Evolutionary conservation across 2,797 vertebrate genomes (phyloP), one percentile per base, ranked within the genome.

Genomic region (Furcifer pardalis): DNA sequence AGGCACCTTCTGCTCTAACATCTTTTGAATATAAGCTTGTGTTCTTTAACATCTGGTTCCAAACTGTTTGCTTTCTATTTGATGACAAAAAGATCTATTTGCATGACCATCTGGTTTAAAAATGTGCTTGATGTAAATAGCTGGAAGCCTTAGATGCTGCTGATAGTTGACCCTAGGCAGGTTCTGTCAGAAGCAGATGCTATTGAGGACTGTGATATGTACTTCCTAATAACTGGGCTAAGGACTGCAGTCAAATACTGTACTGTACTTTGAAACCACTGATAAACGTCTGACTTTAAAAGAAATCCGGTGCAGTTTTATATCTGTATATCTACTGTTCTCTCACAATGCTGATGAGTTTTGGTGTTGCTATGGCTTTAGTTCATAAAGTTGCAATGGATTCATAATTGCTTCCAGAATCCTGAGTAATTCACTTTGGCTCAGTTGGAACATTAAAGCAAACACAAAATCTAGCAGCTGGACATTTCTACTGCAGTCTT

Each of bases 21-120:
- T 69, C 60, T n/a, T 90, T 77, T 80, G 79, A 89, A 81, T 63
- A 21, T 68, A 92, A 25, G 19, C 30, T 86, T 80, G 46, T 81
- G 66, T 65, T 84, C 76, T 82, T 77, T 59, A 91, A 79, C 92
- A 93, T 91, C 91, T 91, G 90, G 90, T 79, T 84, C 35, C 88
- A 86, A 85, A 90, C 78, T 79, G 82, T 87, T 91, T 83, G 73
- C 86, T 88, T 81, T 68, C 84, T 90, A 3, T 77, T 80, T 86
- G 84, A 92, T 86, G 86, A 84, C 84, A 77, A 81, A 91, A 92
- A 40, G 91, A 91, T 94, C 90, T 92, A 84, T 89, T 92, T 94
- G 60, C 85, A 83, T 71, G 89, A 59, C 89, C 91, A 92, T 93
- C 91, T 91, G 91, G 88, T 76, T 73, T 77, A 35, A 81, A 81